A percentile compares a stretch with the other conserved stretches of the same genome.
These are phyloP conservation scores for Cairina moschata DNA, from an alignment of 2,113 vertebrate genomes.

Conservation along the genomic window DNA sequence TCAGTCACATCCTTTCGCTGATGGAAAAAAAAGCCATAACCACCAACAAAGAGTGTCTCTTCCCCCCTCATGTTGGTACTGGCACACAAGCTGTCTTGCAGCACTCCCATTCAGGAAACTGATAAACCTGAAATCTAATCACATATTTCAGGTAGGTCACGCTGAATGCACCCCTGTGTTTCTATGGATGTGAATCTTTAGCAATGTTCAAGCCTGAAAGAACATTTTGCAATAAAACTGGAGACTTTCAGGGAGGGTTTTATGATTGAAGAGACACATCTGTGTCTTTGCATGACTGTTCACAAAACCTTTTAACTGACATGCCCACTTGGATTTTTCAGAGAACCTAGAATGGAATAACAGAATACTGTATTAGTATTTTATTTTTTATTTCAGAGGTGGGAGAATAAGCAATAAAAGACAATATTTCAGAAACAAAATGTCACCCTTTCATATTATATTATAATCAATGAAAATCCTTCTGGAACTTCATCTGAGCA, in stretches of 20 bases:
- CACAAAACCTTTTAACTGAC: not conserved
- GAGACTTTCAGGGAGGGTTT: not conserved
- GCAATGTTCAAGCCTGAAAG: not conserved
- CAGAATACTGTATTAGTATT: not conserved
- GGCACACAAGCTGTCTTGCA: not conserved
- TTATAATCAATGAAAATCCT: not conserved
- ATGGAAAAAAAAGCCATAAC: not conserved
- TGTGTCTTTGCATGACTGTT: not conserved
- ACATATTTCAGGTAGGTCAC: not conserved
- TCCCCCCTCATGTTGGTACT: not conserved
- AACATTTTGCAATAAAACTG: not conserved
- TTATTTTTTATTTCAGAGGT: not conserved
- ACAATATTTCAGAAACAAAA: slow-evolving; percentile 13
- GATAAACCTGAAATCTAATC: not conserved
- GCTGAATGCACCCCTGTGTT: not conserved
- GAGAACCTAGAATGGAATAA: not conserved
- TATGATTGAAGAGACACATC: not conserved
- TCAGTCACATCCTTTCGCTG: not conserved
- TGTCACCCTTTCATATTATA: not conserved
- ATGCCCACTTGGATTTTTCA: not conserved
- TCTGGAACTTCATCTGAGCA: not conserved
- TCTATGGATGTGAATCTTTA: not conserved
- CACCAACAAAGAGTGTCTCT: not conserved
- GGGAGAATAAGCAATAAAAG: not conserved
- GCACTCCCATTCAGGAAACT: not conserved